Evolutionary conservation across 2,797 vertebrate species (phyloP).

Genomic region (Sternarchorhynchus goeldii): DNA sequence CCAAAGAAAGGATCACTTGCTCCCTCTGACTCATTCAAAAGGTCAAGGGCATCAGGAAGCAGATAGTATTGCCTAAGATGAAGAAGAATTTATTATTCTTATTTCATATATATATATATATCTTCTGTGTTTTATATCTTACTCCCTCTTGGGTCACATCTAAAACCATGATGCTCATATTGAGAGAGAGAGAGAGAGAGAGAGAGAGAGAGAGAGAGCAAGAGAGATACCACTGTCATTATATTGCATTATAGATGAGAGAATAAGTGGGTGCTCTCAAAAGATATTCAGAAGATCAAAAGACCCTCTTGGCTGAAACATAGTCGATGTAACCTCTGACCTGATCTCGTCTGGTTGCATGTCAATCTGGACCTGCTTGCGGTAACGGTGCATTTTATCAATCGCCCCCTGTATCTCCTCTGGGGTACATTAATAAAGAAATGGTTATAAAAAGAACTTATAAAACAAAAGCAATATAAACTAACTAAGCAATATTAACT

Average conservation of each 20-base stretch:
- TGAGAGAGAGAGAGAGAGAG: too few species aligned
- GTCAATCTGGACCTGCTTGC: constrained; percentile 69
- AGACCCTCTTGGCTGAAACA: neutral
- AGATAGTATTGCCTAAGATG: constrained; percentile 62
- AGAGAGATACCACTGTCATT: too few species aligned
- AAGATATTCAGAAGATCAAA: neutral
- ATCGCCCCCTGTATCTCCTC: constrained; percentile 81
- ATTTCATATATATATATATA: neutral
- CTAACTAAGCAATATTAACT: neutral
- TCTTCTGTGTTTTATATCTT: neutral
- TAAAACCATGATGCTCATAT: too few species aligned
- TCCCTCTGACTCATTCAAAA: constrained; percentile 75
- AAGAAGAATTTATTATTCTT: neutral
- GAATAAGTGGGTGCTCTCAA: too few species aligned
- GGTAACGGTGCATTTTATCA: constrained; percentile 70
- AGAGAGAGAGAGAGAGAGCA: too few species aligned
- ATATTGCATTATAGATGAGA: too few species aligned
- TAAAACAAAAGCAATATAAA: neutral
- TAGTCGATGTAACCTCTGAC: constrained; percentile 44
- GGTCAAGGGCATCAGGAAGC: constrained; percentile 69
- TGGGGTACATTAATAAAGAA: constrained; percentile 51
- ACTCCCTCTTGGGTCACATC: neutral
- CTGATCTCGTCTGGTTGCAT: constrained; percentile 73
- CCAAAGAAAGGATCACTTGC: constrained; percentile 84
- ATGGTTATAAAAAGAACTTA: neutral